These are phyloP conservation scores for Catharus bicknelli DNA, from an alignment of 2,113 vertebrate genomes.

Conservation along the genomic window DNA sequence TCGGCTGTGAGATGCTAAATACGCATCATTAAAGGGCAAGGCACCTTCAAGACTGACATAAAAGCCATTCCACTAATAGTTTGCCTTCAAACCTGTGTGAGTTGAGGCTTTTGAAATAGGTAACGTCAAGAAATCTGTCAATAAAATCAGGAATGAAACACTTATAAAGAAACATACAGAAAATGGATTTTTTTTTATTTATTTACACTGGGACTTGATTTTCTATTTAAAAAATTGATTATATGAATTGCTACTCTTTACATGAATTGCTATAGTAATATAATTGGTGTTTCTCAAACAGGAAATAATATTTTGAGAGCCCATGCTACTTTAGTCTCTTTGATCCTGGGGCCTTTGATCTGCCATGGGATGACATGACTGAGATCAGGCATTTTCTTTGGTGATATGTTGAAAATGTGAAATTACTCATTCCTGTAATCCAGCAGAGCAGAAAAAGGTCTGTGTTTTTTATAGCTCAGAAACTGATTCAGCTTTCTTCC, in stretches of 20 bases:
- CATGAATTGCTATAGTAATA: not conserved
- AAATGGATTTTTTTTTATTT: not conserved
- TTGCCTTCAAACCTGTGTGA: not conserved
- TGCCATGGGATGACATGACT: not conserved
- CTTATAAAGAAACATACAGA: not conserved
- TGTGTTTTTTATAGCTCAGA: slow-evolving; percentile 21
- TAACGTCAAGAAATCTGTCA: not conserved
- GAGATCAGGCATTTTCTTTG: slow-evolving; percentile 17
- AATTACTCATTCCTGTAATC: slow-evolving; percentile 41
- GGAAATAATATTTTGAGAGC: not conserved
- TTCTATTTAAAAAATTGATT: not conserved
- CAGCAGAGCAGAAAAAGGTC: slow-evolving; percentile 14
- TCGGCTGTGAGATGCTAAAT: not conserved
- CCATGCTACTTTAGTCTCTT: slow-evolving; percentile 7
- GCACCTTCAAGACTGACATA: not conserved
- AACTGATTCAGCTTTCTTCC: not conserved
- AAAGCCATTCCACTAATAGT: not conserved
- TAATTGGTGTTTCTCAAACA: not conserved
- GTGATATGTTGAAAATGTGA: slow-evolving; percentile 6
- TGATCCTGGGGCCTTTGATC: slow-evolving; percentile 34
- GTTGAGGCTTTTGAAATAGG: not conserved
- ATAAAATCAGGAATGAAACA: not conserved
- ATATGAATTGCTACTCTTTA: not conserved
- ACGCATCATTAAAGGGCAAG: not conserved
- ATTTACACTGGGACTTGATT: not conserved